Evolutionary conservation across 2,113 vertebrate genomes (phyloP), one percentile per base, ranked within the genome.

Genomic region (Solea senegalensis): DNA sequence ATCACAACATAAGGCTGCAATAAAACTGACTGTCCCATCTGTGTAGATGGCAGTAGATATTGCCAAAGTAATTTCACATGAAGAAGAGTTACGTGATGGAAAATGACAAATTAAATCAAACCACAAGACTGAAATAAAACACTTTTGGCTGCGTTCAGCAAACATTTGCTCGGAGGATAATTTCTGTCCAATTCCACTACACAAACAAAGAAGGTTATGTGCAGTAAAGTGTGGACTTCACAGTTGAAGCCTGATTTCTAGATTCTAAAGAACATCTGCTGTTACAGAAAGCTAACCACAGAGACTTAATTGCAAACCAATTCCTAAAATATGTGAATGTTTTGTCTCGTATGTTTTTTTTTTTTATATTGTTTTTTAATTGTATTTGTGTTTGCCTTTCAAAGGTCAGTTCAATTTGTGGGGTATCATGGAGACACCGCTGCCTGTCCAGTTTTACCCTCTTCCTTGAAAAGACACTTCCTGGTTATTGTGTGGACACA

Each of bases 371-470:
- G 21, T 21, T 34, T 34, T 34, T 34, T 34, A 6, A 34, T 21
- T 21, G 1, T 34, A 34, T 34, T 34, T 34, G 34, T 6, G 21
- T 34, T 34, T 34, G 34, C 34, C 34, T 34, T 34, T 34, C 5
- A 34, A 34, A 34, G 3, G 34, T 34, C 34, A 34, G 5, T 34
- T 34, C 8, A 8, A 7, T 16, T 50, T 69, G 76, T 76, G 81
- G 76, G 76, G 80, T 60, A 69, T 74, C 67, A 80, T 71, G 72
- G 73, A 65, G 52, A 69, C 27, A 28, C 43, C 9, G 56, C 72
- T 68, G 15, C 43, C 27, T 62, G 72, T 40, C 52, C 16, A 40
- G 50, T 41, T 63, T 21, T 3, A 16, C 52, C 60, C 44, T 28
- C 61, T 16, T 21, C 21, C 27, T 16, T 48, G 12, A 7, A 59